Evolutionary conservation across 2,797 vertebrate species (phyloP).

Genomic region (Anas capensis): DNA sequence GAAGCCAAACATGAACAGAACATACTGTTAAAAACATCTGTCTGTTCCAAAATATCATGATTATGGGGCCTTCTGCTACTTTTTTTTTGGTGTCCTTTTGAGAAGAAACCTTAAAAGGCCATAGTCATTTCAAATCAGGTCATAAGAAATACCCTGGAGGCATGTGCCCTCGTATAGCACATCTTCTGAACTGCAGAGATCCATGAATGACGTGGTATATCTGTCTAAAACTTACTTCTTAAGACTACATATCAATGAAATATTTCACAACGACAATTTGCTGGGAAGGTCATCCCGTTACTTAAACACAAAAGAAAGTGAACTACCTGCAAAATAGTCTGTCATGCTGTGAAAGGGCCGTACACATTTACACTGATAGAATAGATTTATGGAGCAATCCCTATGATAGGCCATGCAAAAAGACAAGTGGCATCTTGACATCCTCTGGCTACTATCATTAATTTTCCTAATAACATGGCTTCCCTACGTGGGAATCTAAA

Average conservation of each 20-base stretch:
- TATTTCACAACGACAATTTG: not conserved
- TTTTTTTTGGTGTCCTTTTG: not conserved
- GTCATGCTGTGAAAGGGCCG: not conserved
- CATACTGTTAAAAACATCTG: accelerated
- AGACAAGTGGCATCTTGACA: not conserved
- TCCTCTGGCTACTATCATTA: not conserved
- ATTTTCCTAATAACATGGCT: not conserved
- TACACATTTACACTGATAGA: not conserved
- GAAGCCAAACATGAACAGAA: not conserved
- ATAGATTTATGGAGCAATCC: accelerated
- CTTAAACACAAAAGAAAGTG: not conserved
- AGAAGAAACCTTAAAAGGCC: not conserved
- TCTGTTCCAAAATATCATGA: accelerated
- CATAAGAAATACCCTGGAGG: not conserved
- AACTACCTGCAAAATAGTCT: not conserved
- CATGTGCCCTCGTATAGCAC: not conserved
- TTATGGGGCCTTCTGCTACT: accelerated
- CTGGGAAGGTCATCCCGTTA: not conserved
- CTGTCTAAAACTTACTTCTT: not conserved
- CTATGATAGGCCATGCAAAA: not conserved
- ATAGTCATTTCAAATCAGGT: not conserved
- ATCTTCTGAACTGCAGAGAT: not conserved
- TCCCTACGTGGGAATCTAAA: not conserved
- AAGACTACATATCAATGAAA: not conserved
- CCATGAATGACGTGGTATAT: too few relatives aligned